Percentiles rank a stretch among this genome's conserved stretches.
Conservation (phyloP, 2,797 vertebrate genomes). For the Hypotaenidia okinawae region DNA sequence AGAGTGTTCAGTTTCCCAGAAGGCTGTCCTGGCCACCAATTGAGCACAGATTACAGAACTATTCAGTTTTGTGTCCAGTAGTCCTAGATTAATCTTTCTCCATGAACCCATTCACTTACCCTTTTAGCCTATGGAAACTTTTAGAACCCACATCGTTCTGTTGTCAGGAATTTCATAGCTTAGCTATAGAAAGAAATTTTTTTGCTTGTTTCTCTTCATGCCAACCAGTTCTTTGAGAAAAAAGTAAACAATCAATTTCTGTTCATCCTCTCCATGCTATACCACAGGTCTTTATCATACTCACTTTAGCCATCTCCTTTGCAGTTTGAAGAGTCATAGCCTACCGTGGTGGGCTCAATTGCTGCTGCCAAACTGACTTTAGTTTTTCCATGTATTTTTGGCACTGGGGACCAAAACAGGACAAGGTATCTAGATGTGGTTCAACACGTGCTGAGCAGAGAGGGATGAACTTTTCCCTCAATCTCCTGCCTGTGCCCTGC, state of each 20-base stretch:
- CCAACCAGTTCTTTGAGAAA: background rate
- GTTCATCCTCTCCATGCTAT: background rate
- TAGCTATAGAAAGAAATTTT: background rate
- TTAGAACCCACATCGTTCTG: background rate
- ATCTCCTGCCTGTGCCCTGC: background rate
- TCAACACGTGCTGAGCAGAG: background rate
- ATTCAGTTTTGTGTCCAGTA: background rate
- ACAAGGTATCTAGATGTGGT: background rate
- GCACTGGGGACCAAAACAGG: background rate
- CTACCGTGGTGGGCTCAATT: too few relatives aligned
- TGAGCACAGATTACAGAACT: background rate
- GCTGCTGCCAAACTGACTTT: background rate
- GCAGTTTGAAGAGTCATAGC: background rate
- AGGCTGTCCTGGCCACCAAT: background rate
- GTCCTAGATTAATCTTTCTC: background rate
- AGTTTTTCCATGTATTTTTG: background rate
- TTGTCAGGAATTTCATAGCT: background rate
- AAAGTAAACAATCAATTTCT: background rate
- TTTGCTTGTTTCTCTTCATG: background rate
- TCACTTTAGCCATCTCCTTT: background rate
- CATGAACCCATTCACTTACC: background rate
- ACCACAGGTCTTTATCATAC: background rate
- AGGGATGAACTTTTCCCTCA: background rate
- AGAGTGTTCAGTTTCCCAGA: background rate
- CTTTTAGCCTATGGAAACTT: background rate